A percentile compares a stretch with the other conserved stretches of the same genome.
Evolutionary conservation across 1,140 invertebrate species (phyloP).

Genomic region (Pachyrhynchus sulphureomaculatus): DNA sequence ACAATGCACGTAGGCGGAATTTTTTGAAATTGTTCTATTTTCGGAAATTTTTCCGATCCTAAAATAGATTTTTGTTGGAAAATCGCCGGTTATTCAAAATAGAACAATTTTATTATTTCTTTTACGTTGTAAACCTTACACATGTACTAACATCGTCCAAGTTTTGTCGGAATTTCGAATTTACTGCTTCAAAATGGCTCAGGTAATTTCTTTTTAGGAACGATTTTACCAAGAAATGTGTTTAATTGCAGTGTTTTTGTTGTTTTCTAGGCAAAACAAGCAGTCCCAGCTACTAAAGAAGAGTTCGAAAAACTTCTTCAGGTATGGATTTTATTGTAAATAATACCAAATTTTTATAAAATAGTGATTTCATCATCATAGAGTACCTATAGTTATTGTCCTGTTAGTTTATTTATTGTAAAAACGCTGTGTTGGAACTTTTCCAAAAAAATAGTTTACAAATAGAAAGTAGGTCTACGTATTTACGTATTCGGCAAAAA

Average conservation of each 20-base stretch:
- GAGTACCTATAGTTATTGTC: no score
- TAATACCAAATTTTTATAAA: no score
- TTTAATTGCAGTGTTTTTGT: background rate
- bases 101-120: slow-evolving; percentile 18
- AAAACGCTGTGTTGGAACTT: no score
- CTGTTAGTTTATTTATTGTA: no score
- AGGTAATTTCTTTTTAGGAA: slow-evolving; percentile 5
- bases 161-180: background rate
- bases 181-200: slow-evolving; percentile 16
- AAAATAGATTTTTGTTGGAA: slow-evolving; percentile 7
- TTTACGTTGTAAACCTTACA: slow-evolving; percentile 13
- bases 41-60: background rate
- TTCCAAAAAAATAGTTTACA: no score
- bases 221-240: background rate
- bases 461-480: no score
- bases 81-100: slow-evolving; percentile 9
- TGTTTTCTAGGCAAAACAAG: slow-evolving; percentile 1
- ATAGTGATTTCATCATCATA: no score
- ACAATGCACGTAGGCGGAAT: background rate
- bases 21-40: slow-evolving; percentile 1
- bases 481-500: no score
- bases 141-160: background rate
- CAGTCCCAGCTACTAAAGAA: background rate
- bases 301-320: slow-evolving; percentile 16
- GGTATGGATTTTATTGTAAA: slow-evolving; percentile 5